Evolutionary conservation across 2,888 invertebrate genomes (phyloP).

Genomic region (Tineola bisselliella): DNA sequence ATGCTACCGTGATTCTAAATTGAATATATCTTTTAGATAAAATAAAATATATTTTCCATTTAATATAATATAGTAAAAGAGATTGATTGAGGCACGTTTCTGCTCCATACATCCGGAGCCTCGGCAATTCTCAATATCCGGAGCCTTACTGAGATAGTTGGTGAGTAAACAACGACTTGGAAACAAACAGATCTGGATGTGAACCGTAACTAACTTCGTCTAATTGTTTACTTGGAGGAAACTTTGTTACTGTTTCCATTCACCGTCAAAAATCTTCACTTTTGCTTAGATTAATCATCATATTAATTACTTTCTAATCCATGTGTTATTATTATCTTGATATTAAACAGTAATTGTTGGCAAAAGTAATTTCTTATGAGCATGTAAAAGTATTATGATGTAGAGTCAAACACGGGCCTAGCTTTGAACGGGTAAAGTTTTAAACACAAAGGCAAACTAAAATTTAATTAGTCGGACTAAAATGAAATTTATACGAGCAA

Average conservation of each 20-base stretch:
- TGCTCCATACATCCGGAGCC: constrained; percentile 39
- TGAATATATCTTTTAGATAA: too few relatives aligned
- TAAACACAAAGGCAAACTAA: not conserved
- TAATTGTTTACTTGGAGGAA: constrained; percentile 36
- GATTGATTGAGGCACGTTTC: constrained; percentile 33
- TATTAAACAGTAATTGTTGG: too few relatives aligned
- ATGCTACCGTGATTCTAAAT: too few relatives aligned
- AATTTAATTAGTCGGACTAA: not conserved
- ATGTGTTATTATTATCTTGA: too few relatives aligned
- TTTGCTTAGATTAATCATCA: not conserved
- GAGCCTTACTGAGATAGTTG: constrained; percentile 39
- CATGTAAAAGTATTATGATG: not conserved
- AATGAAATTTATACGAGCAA: not conserved
- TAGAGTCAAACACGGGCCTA: not conserved
- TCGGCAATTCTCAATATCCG: constrained; percentile 52
- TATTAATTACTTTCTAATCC: not conserved
- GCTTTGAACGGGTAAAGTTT: not conserved
- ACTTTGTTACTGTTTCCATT: constrained; percentile 9
- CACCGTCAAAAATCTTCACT: constrained; percentile 7
- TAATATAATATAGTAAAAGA: constrained; percentile 25
- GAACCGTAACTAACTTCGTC: constrained; percentile 36
- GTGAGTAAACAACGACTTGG: constrained; percentile 43
- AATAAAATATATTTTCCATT: constrained; percentile 17
- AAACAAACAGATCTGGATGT: constrained; percentile 38
- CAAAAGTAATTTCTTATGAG: too few relatives aligned